A percentile compares a stretch with the other conserved stretches of the same genome.
These are phyloP conservation scores for Schrankia costaestrigalis DNA, from an alignment of 2,888 invertebrate species.

Conservation along the genomic window DNA sequence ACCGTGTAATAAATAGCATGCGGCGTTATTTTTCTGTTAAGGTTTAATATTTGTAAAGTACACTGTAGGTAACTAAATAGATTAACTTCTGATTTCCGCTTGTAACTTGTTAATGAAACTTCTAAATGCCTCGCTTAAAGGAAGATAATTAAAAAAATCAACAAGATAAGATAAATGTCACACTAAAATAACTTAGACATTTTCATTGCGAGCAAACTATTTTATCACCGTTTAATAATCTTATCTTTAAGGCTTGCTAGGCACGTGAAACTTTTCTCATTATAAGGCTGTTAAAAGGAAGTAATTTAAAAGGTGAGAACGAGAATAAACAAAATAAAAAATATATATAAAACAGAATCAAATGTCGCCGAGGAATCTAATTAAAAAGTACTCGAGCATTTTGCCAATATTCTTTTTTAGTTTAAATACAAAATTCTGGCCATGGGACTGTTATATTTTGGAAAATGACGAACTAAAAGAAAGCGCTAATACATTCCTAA, in stretches of 20 bases:
- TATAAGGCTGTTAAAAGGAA: slow-evolving; percentile 48
- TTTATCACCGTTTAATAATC: slow-evolving; percentile 33
- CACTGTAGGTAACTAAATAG: too few relatives aligned
- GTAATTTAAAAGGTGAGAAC: slow-evolving; percentile 51
- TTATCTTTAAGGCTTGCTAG: slow-evolving; percentile 26
- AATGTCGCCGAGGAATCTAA: slow-evolving; percentile 50
- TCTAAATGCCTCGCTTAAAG: too few relatives aligned
- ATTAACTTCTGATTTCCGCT: too few relatives aligned
- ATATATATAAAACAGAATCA: slow-evolving; percentile 40
- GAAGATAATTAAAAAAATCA: too few relatives aligned
- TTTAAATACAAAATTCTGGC: slow-evolving; percentile 29
- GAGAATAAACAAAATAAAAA: slow-evolving; percentile 42
- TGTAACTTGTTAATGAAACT: too few relatives aligned
- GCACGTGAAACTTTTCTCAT: slow-evolving; percentile 58
- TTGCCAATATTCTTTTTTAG: slow-evolving; percentile 35
- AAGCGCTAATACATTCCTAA: too few relatives aligned
- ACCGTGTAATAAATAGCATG: too few relatives aligned
- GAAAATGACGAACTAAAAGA: too few relatives aligned
- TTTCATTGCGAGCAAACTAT: slow-evolving; percentile 30
- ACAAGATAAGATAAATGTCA: slow-evolving; percentile 18
- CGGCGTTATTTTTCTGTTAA: too few relatives aligned
- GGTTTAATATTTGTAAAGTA: too few relatives aligned
- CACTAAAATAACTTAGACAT: slow-evolving; percentile 19
- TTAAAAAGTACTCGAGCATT: slow-evolving; percentile 51
- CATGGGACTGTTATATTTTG: too few relatives aligned